These are phyloP conservation scores for Xylophagus ater DNA, from an alignment of 2,888 invertebrate genomes.

Conservation along the genomic window DNA sequence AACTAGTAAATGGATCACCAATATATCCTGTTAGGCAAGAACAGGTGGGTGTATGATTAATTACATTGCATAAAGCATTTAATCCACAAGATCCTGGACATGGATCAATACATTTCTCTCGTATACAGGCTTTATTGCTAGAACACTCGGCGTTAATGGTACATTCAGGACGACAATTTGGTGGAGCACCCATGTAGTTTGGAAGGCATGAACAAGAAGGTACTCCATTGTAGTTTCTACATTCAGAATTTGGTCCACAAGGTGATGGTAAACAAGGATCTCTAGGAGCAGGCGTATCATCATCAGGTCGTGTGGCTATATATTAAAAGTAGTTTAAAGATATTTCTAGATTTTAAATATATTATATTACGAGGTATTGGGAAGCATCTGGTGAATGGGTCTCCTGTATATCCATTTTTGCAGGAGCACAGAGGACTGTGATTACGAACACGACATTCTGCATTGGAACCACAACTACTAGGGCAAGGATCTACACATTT, in stretches of 20 bases:
- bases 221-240: slow-evolving; percentile 47
- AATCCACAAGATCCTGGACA: slow-evolving; percentile 68
- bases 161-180: slow-evolving; percentile 58
- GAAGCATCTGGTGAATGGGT: slow-evolving; percentile 61
- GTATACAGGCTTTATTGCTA: slow-evolving; percentile 63
- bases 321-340: not conserved
- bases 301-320: not conserved
- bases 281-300: slow-evolving; percentile 20
- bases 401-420: slow-evolving; percentile 52
- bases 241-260: slow-evolving; percentile 56
- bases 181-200: slow-evolving; percentile 59
- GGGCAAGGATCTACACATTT: slow-evolving; percentile 66
- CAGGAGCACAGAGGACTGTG: slow-evolving; percentile 73
- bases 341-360: slow-evolving; percentile 1
- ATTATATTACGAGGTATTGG: slow-evolving; percentile 41
- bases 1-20: slow-evolving; percentile 60
- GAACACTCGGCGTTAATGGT: slow-evolving; percentile 63
- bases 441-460: slow-evolving; percentile 61
- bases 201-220: slow-evolving; percentile 54
- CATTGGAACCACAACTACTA: slow-evolving; percentile 60
- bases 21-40: slow-evolving; percentile 56
- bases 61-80: slow-evolving; percentile 51
- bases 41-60: slow-evolving; percentile 65
- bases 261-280: slow-evolving; percentile 54
- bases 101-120: slow-evolving; percentile 66